phyloP scores from a whole-genome alignment of 2,113 vertebrate genomes.

The Helogale parvula region DNA sequence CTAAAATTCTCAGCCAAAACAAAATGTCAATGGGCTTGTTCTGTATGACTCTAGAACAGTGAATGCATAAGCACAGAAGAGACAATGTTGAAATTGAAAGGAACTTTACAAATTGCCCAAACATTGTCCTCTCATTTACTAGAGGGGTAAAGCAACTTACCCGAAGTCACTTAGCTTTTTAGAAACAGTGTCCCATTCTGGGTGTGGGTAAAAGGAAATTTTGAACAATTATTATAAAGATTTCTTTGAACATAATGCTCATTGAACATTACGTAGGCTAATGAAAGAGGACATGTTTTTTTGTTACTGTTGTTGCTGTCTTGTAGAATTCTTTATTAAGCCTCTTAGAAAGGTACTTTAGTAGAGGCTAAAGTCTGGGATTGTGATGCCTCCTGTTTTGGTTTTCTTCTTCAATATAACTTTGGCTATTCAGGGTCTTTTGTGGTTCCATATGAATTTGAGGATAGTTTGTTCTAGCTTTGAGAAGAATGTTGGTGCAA shows the following conservation, averaged over 20 bases:
- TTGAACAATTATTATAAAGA: conserved; percentile 3
- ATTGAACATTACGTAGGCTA: background rate
- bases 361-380: no score
- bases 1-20: background rate
- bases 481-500: no score
- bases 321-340: background rate
- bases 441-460: no score
- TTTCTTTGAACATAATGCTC: background rate
- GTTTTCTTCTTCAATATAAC: no score
- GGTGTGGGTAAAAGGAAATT: background rate
- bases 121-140: background rate
- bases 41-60: background rate
- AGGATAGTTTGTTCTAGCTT: no score
- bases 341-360: background rate
- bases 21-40: background rate
- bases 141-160: background rate
- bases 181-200: background rate
- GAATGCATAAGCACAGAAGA: background rate
- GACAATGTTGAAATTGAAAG: background rate
- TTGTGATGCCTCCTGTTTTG: no score
- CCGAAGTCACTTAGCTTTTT: background rate
- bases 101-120: background rate
- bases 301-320: background rate
- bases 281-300: background rate
- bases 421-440: no score